Conservation (phyloP, 2,113 vertebrate species). For the Phrynosoma platyrhinos region DNA sequence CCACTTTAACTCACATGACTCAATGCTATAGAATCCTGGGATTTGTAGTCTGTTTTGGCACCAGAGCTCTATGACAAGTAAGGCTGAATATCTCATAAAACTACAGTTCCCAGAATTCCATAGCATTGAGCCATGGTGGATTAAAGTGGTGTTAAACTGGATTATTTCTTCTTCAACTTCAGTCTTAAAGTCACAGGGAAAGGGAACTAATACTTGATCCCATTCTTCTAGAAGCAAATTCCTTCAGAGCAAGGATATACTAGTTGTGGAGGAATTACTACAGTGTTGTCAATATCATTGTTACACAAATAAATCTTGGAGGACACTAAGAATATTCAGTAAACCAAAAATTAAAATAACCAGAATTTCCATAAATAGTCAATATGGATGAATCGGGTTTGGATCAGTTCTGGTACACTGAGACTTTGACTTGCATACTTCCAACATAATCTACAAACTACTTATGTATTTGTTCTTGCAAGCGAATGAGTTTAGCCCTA, state of each 20-base stretch:
- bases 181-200: background rate
- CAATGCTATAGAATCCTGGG: too few relatives aligned
- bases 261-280: background rate
- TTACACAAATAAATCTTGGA: constrained; percentile 2
- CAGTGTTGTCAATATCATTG: background rate
- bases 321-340: background rate
- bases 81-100: too few relatives aligned
- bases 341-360: background rate
- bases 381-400: background rate
- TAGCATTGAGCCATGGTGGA: too few relatives aligned
- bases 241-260: background rate
- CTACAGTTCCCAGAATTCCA: too few relatives aligned
- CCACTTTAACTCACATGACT: too few relatives aligned
- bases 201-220: too few relatives aligned
- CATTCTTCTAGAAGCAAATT: background rate
- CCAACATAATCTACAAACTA: background rate
- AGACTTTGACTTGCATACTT: background rate
- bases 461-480: background rate
- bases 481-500: background rate
- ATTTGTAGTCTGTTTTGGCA: too few relatives aligned
- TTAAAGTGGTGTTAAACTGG: too few relatives aligned
- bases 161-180: too few relatives aligned
- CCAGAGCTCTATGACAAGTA: too few relatives aligned
- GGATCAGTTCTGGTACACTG: background rate
- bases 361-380: background rate